A percentile compares a stretch with the other conserved stretches of the same genome.
Conservation (phyloP, 2,888 invertebrate species). For the Sminthurinus aureus region DNA sequence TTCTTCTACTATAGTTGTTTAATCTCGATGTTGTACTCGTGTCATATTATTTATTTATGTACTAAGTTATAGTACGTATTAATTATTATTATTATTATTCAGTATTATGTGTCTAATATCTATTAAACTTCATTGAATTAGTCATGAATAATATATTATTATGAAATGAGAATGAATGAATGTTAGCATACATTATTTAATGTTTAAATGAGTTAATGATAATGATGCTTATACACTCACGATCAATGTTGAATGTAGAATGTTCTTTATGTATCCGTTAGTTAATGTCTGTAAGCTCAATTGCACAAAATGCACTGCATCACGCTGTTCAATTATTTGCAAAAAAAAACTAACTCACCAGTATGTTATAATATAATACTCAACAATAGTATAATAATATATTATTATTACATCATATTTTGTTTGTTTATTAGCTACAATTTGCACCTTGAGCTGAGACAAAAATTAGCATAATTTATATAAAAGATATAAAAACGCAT, state of each 20-base stretch:
- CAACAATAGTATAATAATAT: no score
- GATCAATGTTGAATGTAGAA: not conserved
- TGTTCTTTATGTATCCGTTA: not conserved
- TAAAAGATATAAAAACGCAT: not conserved
- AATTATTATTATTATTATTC: no score
- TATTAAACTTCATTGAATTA: no score
- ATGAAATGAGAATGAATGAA: no score
- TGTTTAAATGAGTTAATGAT: not conserved
- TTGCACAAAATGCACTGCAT: not conserved
- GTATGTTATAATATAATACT: not conserved
- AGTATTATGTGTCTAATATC: not conserved
- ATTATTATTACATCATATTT: not conserved
- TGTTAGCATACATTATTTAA: not conserved
- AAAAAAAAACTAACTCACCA: not conserved
- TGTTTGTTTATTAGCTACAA: not conserved
- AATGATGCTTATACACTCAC: not conserved
- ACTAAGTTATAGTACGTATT: no score
- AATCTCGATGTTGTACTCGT: no score
- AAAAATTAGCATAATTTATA: no score
- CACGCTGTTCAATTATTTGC: not conserved
- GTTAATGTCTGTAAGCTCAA: not conserved
- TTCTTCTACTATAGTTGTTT: no score
- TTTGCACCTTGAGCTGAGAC: not conserved
- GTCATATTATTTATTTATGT: no score
- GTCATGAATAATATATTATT: no score